A percentile compares a stretch with the other conserved stretches of the same genome.
These are phyloP conservation scores for Lithophane ornitopus DNA, from an alignment of 2,888 invertebrate genomes.

Conservation along the genomic window DNA sequence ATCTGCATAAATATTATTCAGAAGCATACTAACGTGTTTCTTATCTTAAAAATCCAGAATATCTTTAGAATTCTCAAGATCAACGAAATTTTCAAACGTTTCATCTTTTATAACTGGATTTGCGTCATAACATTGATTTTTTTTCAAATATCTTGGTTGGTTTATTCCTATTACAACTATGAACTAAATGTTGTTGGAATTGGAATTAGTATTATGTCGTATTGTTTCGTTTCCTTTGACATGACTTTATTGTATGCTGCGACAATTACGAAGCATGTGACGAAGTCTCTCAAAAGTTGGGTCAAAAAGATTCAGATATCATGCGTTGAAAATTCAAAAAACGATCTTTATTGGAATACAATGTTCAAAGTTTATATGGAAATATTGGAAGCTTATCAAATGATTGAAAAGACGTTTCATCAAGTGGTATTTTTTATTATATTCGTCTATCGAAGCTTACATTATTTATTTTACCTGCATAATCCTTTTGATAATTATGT, in stretches of 20 bases:
- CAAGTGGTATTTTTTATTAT: neutral
- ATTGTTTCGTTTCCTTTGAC: constrained; percentile 12
- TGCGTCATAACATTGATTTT: neutral
- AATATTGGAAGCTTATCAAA: constrained; percentile 16
- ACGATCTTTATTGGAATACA: constrained; percentile 4
- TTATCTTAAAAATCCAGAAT: constrained; percentile 32
- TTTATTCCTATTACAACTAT: constrained; percentile 19
- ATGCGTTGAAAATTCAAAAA: neutral
- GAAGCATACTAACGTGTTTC: constrained; percentile 8
- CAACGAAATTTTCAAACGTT: neutral
- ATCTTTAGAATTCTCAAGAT: constrained; percentile 23
- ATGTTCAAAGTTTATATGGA: constrained; percentile 10
- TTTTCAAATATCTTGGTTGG: constrained; percentile 5
- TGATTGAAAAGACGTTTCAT: constrained; percentile 6
- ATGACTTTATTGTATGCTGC: constrained; percentile 13
- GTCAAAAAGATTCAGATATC: neutral
- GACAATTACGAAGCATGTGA: constrained; percentile 23
- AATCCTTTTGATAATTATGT: neutral
- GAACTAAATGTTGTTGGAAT: constrained; percentile 4
- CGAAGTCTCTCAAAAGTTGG: constrained; percentile 7
- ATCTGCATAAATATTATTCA: constrained; percentile 8
- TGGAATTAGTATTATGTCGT: constrained; percentile 19
- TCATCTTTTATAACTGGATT: neutral
- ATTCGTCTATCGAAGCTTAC: neutral
- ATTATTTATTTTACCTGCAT: neutral